These are phyloP conservation scores for Parasteatoda lunata DNA, from an alignment of 2,888 invertebrate genomes.

Conservation along the genomic window DNA sequence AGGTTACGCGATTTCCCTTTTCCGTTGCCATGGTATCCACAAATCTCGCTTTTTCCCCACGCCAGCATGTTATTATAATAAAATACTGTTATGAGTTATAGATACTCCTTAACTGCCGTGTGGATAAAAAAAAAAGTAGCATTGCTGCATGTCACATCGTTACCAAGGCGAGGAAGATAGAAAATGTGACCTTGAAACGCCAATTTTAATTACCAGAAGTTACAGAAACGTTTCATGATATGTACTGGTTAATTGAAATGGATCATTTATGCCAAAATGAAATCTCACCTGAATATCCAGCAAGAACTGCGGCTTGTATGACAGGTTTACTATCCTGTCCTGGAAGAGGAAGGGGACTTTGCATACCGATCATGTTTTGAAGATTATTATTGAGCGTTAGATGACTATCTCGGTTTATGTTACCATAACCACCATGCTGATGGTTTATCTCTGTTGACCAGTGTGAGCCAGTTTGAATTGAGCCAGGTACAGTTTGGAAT, in stretches of 20 bases:
- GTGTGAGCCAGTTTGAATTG: conserved; percentile 73
- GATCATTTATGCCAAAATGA: not conserved
- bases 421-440: conserved; percentile 62
- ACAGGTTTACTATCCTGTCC: conserved; percentile 77
- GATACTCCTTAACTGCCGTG: no score
- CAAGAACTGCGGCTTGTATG: conserved; percentile 80
- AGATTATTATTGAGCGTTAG: conserved; percentile 47
- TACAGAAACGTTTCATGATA: not conserved
- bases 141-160: no score
- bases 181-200: no score
- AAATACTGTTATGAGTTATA: no score
- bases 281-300: conserved; percentile 74
- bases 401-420: conserved; percentile 49
- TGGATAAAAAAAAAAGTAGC: no score
- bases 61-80: no score
- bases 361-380: conserved; percentile 58
- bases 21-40: no score
- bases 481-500: conserved; percentile 84
- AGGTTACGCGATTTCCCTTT: no score
- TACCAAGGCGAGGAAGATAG: no score
- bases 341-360: conserved; percentile 58
- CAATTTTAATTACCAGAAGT: no score
- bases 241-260: not conserved
- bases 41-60: no score
- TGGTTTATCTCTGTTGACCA: conserved; percentile 60